These are phyloP conservation scores for Saxicola maurus DNA, from an alignment of 2,797 vertebrate genomes.

Conservation along the genomic window DNA sequence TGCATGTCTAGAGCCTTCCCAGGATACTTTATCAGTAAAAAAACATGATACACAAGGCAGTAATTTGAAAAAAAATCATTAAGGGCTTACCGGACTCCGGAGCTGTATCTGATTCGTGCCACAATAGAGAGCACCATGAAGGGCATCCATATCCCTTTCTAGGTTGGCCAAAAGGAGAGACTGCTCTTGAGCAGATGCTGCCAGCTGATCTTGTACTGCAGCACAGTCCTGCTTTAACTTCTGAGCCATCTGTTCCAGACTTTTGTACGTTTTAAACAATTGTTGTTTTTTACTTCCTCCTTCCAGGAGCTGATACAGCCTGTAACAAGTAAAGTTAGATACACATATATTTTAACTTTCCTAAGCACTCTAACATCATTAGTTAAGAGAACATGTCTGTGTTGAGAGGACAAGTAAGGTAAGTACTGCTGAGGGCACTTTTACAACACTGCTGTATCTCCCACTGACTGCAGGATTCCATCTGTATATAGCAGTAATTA, in stretches of 20 bases:
- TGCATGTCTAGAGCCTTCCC: not conserved
- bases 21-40: not conserved
- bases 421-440: not conserved
- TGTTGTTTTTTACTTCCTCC: slow-evolving; percentile 70
- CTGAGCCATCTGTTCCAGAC: slow-evolving; percentile 75
- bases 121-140: slow-evolving; percentile 75
- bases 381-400: not conserved
- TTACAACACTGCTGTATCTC: not conserved
- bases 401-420: not conserved
- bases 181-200: slow-evolving; percentile 71
- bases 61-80: not conserved
- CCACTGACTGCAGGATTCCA: not conserved
- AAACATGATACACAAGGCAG: not conserved
- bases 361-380: not conserved
- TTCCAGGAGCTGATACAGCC: slow-evolving; percentile 85
- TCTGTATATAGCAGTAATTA: not conserved
- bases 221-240: slow-evolving; percentile 74
- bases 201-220: slow-evolving; percentile 69
- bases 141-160: slow-evolving; percentile 70
- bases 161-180: slow-evolving; percentile 69
- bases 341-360: not conserved
- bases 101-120: slow-evolving; percentile 81
- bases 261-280: slow-evolving; percentile 83
- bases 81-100: slow-evolving; percentile 78
- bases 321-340: slow-evolving; percentile 60